These are phyloP conservation scores for Poecilia velifera DNA, from an alignment of 2,797 vertebrate genomes.

Conservation along the genomic window DNA sequence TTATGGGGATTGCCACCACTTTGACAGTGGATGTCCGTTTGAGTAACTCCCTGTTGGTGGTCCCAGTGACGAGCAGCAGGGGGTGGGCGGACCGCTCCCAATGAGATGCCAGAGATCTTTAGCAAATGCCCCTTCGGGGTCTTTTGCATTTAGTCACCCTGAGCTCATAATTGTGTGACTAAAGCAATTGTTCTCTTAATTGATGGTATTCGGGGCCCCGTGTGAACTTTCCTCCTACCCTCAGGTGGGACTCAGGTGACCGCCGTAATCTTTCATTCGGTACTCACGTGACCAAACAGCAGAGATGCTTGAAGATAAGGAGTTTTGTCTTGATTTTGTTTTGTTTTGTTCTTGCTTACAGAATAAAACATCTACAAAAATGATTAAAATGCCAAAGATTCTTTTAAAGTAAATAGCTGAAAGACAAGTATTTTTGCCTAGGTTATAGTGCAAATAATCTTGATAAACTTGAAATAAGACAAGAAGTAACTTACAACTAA, in stretches of 20 bases:
- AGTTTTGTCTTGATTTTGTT: slow-evolving; percentile 12
- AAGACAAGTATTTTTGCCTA: no score
- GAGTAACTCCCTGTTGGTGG: slow-evolving; percentile 73
- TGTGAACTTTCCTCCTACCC: slow-evolving; percentile 52
- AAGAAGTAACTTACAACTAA: no score
- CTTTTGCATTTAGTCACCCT: slow-evolving; percentile 79
- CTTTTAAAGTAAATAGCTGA: neutral
- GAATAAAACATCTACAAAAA: neutral
- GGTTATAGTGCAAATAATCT: no score
- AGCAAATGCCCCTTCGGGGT: slow-evolving; percentile 78
- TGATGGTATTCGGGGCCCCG: slow-evolving; percentile 74
- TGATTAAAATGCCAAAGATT: neutral
- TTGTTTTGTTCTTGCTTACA: slow-evolving; percentile 2
- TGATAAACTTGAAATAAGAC: no score
- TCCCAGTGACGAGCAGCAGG: slow-evolving; percentile 65
- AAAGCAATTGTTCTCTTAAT: slow-evolving; percentile 86
- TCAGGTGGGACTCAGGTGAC: slow-evolving; percentile 77
- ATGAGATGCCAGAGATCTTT: slow-evolving; percentile 80
- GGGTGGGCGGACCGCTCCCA: slow-evolving; percentile 68
- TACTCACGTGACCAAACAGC: slow-evolving; percentile 62
- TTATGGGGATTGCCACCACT: slow-evolving; percentile 15
- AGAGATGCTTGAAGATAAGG: slow-evolving; percentile 24
- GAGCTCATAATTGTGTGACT: slow-evolving; percentile 86
- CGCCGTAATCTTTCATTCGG: slow-evolving; percentile 54
- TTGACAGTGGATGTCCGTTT: slow-evolving; percentile 52